phyloP scores from a whole-genome alignment of 2,797 vertebrate genomes.

The Rhynchonycteris naso region DNA sequence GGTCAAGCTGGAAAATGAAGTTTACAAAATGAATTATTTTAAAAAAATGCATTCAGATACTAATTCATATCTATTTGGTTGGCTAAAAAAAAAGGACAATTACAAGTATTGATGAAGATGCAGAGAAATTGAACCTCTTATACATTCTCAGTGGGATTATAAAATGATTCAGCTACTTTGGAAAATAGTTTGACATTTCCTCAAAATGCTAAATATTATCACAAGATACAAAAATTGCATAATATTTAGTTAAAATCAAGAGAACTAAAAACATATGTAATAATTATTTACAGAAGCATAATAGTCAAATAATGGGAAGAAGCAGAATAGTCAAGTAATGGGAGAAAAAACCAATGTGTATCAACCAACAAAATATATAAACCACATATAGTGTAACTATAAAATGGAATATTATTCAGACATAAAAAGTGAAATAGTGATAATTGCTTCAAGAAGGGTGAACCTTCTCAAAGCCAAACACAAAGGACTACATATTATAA shows the following conservation, averaged over 20 bases:
- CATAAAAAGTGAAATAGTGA: neutral
- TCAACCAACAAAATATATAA: neutral
- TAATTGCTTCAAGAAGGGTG: neutral
- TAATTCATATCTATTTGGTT: neutral
- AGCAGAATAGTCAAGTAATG: neutral
- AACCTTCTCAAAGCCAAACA: neutral
- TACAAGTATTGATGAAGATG: neutral
- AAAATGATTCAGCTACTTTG: neutral
- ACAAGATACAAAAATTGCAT: neutral
- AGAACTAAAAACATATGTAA: neutral
- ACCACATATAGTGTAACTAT: neutral
- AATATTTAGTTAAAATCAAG: neutral
- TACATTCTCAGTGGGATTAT: neutral
- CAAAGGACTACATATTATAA: neutral
- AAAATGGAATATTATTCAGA: neutral
- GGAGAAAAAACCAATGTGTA: neutral
- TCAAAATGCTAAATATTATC: neutral
- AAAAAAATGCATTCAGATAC: neutral
- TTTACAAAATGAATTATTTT: neutral
- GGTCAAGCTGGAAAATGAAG: too few relatives aligned
- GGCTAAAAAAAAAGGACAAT: neutral
- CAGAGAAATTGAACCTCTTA: neutral
- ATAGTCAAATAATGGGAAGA: neutral
- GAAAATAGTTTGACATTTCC: neutral
- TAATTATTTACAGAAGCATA: neutral